Base-by-base conservation (phyloP, 2,113 vertebrate species). In the Lethenteron camtschaticum region DNA sequence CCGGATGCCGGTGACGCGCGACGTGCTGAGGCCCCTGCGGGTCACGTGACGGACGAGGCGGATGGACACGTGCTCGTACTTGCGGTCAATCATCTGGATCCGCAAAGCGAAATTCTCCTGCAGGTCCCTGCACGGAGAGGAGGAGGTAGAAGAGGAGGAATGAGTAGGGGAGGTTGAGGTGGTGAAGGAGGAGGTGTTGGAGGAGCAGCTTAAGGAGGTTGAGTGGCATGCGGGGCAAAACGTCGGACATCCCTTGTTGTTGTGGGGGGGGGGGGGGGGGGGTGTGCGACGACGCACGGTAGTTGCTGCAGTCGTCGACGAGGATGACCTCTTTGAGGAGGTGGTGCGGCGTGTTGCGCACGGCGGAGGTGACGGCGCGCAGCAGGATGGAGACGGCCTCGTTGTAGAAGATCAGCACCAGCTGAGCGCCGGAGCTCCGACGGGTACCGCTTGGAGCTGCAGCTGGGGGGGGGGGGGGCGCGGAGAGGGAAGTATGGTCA, bases 1-100 rank as follows among this genome's bases (percentile, higher is more conserved):
- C 70, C 90, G 82, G 91, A 91, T 96, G 57, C 94, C 94, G 1
- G 90, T 96, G 75, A 99, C 91, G 12, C 94, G 81, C 9, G 94
- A 89, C 1, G 91, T 86, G 75, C 96, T 99, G 74, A 99, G 83
- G 59, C 94, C 94, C 75, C 96, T 91, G 75, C 95, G 94, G 73
- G 83, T 88, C 77, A 74, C 73, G 76, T 99, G 94, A 7, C 91
- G 82, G 72, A 99, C 86, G 24, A 41, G 24, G 24, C 24, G 24
- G 41, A 41, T 41, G 41, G 41, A 41, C 41, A 41, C 41, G 41
- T 41, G 41, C 41, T 41, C 41, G 24, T 41, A 41, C 24, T 5
- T 41, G 24, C 24, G 24, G 24, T 41, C 24, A 4, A 41, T 41
- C 24, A 41, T 3, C 24, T 41, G 24, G 24, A 6, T 41, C 4